These are phyloP conservation scores for Gambelia wislizenii DNA, from an alignment of 2,797 vertebrate genomes.

Conservation along the genomic window DNA sequence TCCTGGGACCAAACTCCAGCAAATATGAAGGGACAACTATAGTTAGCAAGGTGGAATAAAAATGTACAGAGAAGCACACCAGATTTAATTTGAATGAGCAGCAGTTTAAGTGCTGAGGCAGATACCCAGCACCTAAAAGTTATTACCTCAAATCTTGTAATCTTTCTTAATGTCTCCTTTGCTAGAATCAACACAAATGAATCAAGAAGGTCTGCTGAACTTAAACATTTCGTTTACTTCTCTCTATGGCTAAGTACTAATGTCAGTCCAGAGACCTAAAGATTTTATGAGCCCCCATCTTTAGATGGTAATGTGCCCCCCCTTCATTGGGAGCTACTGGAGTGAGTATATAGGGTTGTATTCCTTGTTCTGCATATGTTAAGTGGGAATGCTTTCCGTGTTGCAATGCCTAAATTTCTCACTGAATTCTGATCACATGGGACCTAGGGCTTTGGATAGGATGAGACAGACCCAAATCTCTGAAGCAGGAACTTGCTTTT, in stretches of 20 bases:
- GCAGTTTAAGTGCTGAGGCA: not conserved
- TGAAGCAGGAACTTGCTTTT: no score
- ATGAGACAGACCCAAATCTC: no score
- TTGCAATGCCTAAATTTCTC: no score
- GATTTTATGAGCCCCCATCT: not conserved
- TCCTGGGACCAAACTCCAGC: no score
- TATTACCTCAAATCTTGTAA: not conserved
- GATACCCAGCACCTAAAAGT: not conserved
- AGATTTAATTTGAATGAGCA: not conserved
- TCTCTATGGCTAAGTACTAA: not conserved
- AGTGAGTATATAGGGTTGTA: not conserved
- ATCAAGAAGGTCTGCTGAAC: not conserved
- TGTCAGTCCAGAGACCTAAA: no score
- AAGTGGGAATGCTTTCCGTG: no score
- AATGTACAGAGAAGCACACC: not conserved
- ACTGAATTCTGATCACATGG: no score
- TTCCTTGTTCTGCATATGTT: not conserved
- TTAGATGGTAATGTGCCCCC: not conserved
- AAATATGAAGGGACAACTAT: no score
- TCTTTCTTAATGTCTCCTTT: not conserved
- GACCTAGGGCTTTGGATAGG: no score
- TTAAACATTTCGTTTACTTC: not conserved
- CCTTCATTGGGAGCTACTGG: not conserved
- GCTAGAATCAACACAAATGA: not conserved
- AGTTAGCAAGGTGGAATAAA: not conserved